Percentiles rank a stretch among this genome's conserved stretches.
Evolutionary conservation across 2,113 vertebrate species (phyloP).

Genomic region (Antechinus stuartii): DNA sequence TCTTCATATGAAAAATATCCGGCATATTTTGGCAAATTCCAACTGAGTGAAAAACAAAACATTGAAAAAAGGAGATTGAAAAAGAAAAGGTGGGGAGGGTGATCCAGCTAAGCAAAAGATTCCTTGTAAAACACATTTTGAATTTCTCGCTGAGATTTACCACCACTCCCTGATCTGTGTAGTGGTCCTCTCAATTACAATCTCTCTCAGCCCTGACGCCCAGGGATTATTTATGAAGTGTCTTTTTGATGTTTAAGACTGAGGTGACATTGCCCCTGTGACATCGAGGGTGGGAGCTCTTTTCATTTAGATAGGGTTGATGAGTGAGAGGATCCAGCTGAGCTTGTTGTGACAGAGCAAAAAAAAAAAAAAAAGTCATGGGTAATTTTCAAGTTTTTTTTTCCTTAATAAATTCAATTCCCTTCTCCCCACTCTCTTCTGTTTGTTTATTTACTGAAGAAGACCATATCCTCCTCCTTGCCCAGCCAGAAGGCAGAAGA

Average conservation of each 20-base stretch:
- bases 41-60: neutral
- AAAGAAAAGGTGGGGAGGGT: neutral
- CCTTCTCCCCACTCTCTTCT: neutral
- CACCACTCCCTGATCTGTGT: neutral
- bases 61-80: neutral
- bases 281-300: constrained; percentile 23
- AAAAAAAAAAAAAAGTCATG: neutral
- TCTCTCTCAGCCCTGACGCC: neutral
- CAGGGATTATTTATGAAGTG: neutral
- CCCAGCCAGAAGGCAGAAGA: neutral
- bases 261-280: neutral
- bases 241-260: neutral
- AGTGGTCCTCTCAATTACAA: neutral
- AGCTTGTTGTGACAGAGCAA: neutral
- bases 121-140: neutral
- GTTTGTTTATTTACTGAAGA: neutral
- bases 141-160: neutral
- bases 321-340: constrained; percentile 22
- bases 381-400: neutral
- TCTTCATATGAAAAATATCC: neutral
- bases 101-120: neutral
- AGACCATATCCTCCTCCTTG: neutral
- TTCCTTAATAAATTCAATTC: neutral
- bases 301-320: constrained; percentile 22
- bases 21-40: neutral